Evolutionary conservation across 2,113 vertebrate species (phyloP).

Genomic region (Nothoprocta pentlandii): DNA sequence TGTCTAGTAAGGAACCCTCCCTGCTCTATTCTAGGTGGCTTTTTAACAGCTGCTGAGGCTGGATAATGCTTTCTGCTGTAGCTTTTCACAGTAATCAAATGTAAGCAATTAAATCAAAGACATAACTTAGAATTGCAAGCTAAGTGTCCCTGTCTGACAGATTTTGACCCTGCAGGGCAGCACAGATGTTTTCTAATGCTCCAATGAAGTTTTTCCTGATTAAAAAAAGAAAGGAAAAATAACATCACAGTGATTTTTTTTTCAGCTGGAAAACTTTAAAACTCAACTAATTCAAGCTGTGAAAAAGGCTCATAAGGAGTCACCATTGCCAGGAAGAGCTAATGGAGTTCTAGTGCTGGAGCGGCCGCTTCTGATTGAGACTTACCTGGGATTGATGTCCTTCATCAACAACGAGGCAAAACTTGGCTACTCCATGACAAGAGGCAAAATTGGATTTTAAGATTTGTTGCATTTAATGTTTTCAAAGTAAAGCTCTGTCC

Average conservation of each 20-base stretch:
- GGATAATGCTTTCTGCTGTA: background rate
- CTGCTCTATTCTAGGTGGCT: background rate
- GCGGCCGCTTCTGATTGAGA: conserved; percentile 93
- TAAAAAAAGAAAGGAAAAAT: too few relatives aligned
- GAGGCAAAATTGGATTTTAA: conserved; percentile 95
- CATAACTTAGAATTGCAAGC: background rate
- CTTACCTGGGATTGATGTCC: conserved; percentile 95
- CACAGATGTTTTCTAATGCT: background rate
- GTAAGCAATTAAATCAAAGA: background rate
- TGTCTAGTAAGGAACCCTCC: conserved; percentile 83
- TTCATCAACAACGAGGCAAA: conserved; percentile 99
- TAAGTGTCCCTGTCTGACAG: accelerated
- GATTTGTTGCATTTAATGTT: background rate
- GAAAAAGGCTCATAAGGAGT: conserved; percentile 92
- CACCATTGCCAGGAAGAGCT: conserved; percentile 80
- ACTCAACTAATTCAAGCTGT: conserved; percentile 92
- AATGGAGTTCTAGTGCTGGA: conserved; percentile 89
- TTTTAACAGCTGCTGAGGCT: accelerated
- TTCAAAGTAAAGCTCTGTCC: background rate
- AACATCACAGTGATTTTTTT: background rate
- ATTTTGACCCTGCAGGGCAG: background rate
- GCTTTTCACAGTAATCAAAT: background rate
- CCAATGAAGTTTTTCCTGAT: background rate
- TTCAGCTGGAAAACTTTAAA: conserved; percentile 91
- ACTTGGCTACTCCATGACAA: conserved; percentile 95